Percentiles rank a stretch among this genome's conserved stretches.
Conservation (phyloP, 2,113 vertebrate species). For the Tychaedon coryphoeus region DNA sequence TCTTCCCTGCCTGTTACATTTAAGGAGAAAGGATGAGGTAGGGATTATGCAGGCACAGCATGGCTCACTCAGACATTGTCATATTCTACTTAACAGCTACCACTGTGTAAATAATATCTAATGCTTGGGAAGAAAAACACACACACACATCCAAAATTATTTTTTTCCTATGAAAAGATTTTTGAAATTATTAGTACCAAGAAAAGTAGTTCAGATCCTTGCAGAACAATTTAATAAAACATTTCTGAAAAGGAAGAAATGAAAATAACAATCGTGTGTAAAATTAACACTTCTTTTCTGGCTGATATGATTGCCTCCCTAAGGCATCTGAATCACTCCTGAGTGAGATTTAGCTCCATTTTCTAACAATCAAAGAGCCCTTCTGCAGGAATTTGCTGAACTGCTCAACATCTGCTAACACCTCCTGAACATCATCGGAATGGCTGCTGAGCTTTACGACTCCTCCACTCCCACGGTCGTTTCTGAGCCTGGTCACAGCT, state of each 20-base stretch:
- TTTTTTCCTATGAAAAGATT: background rate
- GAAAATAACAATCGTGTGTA: background rate
- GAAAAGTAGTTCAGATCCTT: background rate
- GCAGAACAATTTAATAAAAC: background rate
- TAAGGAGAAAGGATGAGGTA: background rate
- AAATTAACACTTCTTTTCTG: background rate
- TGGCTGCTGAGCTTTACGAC: background rate
- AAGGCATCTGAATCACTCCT: background rate
- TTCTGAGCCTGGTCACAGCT: background rate
- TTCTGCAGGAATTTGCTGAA: background rate
- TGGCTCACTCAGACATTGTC: background rate
- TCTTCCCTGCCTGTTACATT: background rate
- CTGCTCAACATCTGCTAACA: constrained; percentile 19
- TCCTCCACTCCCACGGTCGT: background rate
- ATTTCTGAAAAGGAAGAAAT: background rate
- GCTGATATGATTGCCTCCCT: background rate
- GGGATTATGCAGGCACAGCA: background rate
- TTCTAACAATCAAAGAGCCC: background rate
- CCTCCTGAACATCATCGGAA: background rate
- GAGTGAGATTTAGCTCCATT: background rate
- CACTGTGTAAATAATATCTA: background rate
- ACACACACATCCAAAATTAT: background rate
- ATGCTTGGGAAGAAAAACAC: background rate
- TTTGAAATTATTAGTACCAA: background rate
- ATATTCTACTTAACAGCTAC: background rate